These are phyloP conservation scores for Tetragnatha montana DNA, from an alignment of 2,888 invertebrate species.

Conservation along the genomic window DNA sequence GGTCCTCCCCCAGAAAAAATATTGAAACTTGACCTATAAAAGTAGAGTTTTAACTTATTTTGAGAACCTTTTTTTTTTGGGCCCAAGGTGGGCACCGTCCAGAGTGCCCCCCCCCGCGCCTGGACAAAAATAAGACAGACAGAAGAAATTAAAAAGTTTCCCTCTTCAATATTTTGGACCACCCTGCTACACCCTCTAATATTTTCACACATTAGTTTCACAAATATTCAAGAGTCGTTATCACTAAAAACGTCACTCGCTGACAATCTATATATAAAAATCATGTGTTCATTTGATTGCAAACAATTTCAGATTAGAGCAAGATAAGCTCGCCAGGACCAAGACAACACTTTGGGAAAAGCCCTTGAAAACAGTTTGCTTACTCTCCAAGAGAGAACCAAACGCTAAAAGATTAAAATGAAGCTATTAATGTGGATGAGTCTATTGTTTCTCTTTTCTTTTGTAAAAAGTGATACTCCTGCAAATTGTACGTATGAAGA, in stretches of 20 bases:
- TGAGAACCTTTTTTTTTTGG: too few species aligned
- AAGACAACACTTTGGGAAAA: not conserved
- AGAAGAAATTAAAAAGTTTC: too few species aligned
- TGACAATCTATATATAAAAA: not conserved
- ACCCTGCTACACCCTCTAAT: too few species aligned
- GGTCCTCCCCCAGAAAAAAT: too few species aligned
- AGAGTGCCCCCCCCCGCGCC: too few species aligned
- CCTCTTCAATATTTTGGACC: too few species aligned
- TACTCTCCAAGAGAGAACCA: not conserved
- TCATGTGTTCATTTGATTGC: conserved; percentile 1
- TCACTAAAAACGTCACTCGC: not conserved
- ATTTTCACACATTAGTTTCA: too few species aligned
- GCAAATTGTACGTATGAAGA: conserved; percentile 76
- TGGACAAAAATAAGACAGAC: too few species aligned
- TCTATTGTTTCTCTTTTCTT: not conserved
- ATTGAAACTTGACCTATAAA: too few species aligned
- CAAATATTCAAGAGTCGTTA: conserved; percentile 4
- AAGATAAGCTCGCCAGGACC: not conserved
- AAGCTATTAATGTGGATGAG: not conserved
- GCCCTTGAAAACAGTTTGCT: not conserved
- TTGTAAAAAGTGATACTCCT: conserved; percentile 74
- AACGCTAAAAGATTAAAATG: not conserved
- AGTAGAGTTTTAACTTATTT: too few species aligned
- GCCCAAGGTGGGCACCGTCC: too few species aligned
- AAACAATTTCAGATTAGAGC: not conserved